phyloP scores from a whole-genome alignment of 2,888 invertebrate genomes.

The Fissipunctia ypsillon region DNA sequence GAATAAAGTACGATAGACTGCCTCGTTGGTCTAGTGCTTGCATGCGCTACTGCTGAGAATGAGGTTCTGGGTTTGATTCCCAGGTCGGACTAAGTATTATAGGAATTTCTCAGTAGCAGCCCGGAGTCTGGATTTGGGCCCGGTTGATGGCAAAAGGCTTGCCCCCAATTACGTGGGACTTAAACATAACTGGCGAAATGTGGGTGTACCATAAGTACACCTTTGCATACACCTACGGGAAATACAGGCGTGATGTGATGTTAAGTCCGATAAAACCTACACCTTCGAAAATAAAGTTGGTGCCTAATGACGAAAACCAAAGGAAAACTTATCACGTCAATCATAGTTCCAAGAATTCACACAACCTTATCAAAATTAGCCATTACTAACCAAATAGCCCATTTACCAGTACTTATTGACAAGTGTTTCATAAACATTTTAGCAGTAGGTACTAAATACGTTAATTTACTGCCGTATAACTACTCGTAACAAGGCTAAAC shows the following conservation, averaged over 20 bases:
- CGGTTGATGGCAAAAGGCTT: too few species aligned
- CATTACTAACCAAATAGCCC: constrained; percentile 27
- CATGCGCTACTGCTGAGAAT: too few species aligned
- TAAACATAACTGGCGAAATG: too few species aligned
- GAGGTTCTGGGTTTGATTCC: too few species aligned
- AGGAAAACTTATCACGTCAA: neutral
- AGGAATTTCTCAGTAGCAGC: too few species aligned
- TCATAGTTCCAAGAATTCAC: constrained; percentile 20
- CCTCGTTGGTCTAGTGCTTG: too few species aligned
- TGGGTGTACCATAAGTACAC: too few species aligned
- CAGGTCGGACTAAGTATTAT: too few species aligned
- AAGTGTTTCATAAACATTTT: constrained; percentile 33
- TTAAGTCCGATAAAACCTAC: neutral
- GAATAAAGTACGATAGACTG: neutral
- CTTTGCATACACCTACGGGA: too few species aligned
- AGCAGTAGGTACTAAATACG: constrained; percentile 34
- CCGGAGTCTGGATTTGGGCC: too few species aligned
- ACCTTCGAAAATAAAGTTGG: neutral
- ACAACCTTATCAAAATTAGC: constrained; percentile 12
- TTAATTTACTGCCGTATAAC: constrained; percentile 23
- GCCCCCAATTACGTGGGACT: too few species aligned
- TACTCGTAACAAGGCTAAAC: constrained; percentile 7
- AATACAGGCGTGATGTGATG: too few species aligned
- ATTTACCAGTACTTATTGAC: constrained; percentile 25
- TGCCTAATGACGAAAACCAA: neutral